Base-by-base conservation (phyloP, 2,113 vertebrate species). In the Nymphicus hollandicus region DNA sequence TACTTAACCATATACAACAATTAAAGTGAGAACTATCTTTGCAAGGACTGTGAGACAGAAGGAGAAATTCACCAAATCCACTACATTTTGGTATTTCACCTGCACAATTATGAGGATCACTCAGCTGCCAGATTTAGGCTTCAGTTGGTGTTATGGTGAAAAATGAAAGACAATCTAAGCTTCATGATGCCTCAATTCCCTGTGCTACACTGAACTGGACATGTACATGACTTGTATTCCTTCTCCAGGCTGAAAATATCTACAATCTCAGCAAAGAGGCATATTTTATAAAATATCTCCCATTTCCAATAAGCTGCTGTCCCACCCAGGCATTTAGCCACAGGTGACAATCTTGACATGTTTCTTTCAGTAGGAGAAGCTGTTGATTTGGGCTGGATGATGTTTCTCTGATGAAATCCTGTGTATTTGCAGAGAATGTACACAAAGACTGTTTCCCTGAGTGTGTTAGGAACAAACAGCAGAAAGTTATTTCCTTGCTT, bases 401-500 rank as follows among this genome's bases (percentile, higher is more conserved):
- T 49, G 14, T 43, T 58, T 82, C 41, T 89, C 44, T 49, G 46
- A 71, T 79, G 17, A 80, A 69, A 83, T 46, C 41, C 25, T 9
- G 2, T 33, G 33, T 39, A 64, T 74, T 68, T 88, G 27, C 55
- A 68, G 83, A 68, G 55, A 81, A 66, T 25, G n/a, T 39, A 58
- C 41, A 61, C 61, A 71, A 81, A 88, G 7, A 64, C 17, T 14
- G 7, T 47, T 79, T 58, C 55, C 29, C 53, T 83, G 58, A 82
- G 73, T 7, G 9, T 39, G 44, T 6, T 47, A 81, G 79, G 39
- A 93, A 74, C 63, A 83, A 96, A 89, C 19, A 77, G 76, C 39
- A 94, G 71, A 83, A 95, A 18, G 64, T 86, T 83, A 82, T 70
- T 96, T 68, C 71, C 72, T 71, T 81, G 35, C 41, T 85, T 66